These are phyloP conservation scores for Tichodroma muraria DNA, from an alignment of 2,113 vertebrate species.

Conservation along the genomic window DNA sequence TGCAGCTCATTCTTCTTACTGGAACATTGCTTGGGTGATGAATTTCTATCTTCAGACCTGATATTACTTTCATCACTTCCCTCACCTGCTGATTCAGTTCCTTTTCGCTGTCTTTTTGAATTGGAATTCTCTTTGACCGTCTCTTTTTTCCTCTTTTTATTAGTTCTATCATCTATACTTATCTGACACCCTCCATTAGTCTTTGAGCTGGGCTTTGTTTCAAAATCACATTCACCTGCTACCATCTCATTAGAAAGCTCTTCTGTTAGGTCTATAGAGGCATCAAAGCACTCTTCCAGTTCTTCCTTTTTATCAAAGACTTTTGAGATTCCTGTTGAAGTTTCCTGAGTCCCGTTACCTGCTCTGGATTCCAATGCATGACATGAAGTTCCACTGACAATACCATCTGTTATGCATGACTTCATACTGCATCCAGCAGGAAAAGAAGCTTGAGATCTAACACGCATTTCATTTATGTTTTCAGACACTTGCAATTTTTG, in stretches of 20 bases:
- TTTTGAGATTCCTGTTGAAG: background rate
- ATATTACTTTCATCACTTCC: background rate
- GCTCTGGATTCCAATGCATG: background rate
- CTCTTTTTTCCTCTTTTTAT: conserved; percentile 67
- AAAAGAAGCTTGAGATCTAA: background rate
- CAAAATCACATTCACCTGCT: background rate
- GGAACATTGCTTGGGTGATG: background rate
- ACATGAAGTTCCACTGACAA: conserved; percentile 32
- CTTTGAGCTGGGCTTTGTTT: conserved; percentile 10
- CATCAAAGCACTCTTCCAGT: background rate
- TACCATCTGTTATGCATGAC: conserved; percentile 35
- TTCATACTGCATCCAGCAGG: background rate
- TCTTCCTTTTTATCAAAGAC: conserved; percentile 28
- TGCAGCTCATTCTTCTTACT: conserved; percentile 59
- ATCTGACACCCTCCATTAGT: conserved; percentile 2
- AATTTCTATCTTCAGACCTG: conserved; percentile 38
- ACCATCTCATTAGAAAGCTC: conserved; percentile 28
- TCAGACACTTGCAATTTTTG: conserved; percentile 17
- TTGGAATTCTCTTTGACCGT: background rate
- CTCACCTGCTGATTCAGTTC: conserved; percentile 26
- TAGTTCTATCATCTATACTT: conserved; percentile 56
- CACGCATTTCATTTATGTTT: background rate
- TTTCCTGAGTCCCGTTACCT: background rate
- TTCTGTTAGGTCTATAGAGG: conserved; percentile 43
- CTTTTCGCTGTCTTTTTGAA: conserved; percentile 63